Evolutionary conservation across 2,888 invertebrate genomes (phyloP), one percentile per base, ranked within the genome.

Genomic region (Pammene fasciana): DNA sequence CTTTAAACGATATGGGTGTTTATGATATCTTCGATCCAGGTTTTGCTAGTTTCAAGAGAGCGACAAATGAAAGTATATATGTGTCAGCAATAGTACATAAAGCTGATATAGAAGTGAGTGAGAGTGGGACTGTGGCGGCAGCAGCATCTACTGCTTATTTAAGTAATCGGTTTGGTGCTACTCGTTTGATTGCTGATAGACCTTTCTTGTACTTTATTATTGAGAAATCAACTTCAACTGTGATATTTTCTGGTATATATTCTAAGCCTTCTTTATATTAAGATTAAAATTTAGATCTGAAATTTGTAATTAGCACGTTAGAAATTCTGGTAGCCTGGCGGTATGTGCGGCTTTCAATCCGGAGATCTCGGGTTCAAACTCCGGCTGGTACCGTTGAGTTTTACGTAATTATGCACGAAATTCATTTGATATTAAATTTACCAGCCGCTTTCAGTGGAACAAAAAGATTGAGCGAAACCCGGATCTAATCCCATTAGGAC

Each of bases 61-160:
- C 95, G 48, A 90, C 93, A 0, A 83, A 86, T 5, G 92, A 94
- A 57, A 85, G 90, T 57, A 89, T 95, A 50, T 94, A 89, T 74
- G 92, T 96, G 5, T 94, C 94, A 0, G 90, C 94, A 8, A 90
- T 95, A 14, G 92, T 96, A 1, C 96, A 96, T 79, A 95, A 95
- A 76, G 95, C 96, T 5, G 94, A 94, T 76, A 95, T 96, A 72
- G 95, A 96, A 79, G 96, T 96, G 0, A 94, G 95, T 38, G 96
- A 96, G 83, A 93, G 95, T 68, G 96, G 96, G 2, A 96, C 96
- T 0, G 93, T 95, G 26, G 96, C 96, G 0, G 92, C 94, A 0
- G 95, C 95, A 0, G 93, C 93, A 0, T 93, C 95, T 0, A 80
- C 86, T 5, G 91, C 91, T 0, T 83, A 81, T 61, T 88, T 94